Percentiles rank a stretch among this genome's conserved stretches.
Evolutionary conservation across 1,140 invertebrate genomes (phyloP).

Genomic region (Drosophila jambulina): DNA sequence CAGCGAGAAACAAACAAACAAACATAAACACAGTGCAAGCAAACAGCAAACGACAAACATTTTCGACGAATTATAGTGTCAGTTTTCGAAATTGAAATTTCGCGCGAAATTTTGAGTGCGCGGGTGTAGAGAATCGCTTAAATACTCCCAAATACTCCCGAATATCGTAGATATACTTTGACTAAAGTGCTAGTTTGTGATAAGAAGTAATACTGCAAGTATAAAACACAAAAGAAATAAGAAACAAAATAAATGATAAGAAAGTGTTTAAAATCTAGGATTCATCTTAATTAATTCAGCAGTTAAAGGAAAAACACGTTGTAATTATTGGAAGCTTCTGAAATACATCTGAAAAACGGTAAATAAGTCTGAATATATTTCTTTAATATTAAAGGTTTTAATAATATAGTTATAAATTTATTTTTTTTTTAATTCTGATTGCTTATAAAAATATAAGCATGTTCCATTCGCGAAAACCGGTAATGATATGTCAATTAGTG

Average conservation of each 20-base stretch:
- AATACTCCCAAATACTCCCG: constrained; percentile 21
- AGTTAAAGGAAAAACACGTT: not conserved
- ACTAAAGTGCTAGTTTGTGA: constrained; percentile 22
- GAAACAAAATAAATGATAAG: not conserved
- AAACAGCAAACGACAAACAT: constrained; percentile 34
- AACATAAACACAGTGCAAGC: constrained; percentile 24
- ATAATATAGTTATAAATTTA: not conserved
- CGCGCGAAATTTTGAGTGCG: constrained; percentile 18
- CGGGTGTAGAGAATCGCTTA: constrained; percentile 6
- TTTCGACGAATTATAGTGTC: constrained; percentile 16
- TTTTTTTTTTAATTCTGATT: not conserved
- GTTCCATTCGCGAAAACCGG: not conserved
- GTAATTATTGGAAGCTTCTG: constrained; percentile 3
- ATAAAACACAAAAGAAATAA: not conserved
- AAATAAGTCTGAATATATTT: not conserved
- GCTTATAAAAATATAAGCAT: not conserved
- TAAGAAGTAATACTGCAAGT: not conserved
- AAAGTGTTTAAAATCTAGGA: constrained; percentile 26
- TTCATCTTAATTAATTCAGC: not conserved
- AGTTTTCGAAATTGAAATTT: constrained; percentile 25
- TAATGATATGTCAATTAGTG: not conserved
- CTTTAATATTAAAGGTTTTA: not conserved
- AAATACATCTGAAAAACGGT: constrained; percentile 14
- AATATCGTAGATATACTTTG: constrained; percentile 15
- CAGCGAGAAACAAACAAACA: constrained; percentile 41